Base-by-base conservation (phyloP, 2,113 vertebrate species). In the Serilophus lunatus region DNA sequence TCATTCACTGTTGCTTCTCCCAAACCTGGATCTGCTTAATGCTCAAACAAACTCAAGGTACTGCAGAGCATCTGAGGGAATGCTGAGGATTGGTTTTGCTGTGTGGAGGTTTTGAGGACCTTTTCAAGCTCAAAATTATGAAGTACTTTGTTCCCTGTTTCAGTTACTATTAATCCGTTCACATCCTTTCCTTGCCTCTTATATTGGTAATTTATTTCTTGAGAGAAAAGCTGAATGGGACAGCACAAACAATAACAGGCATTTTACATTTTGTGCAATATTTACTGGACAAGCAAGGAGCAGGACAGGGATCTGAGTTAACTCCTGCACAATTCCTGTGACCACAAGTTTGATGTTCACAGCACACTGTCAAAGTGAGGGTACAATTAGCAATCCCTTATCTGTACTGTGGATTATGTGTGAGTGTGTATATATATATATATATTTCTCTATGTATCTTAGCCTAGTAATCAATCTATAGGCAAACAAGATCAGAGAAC, bases 361-460 rank as follows among this genome's bases (percentile, higher is more conserved):
- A n/a, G n/a, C n/a, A n/a, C n/a, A n/a, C n/a, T n/a, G n/a, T n/a
- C n/a, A n/a, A n/a, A n/a, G n/a, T 2, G 2, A 35, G 44, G 7
- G 11, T 15, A 2, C 7, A 33, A 15, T 7, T 31, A 45, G 19
- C 9, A 71, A 40, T n/a, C 18, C 53, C 35, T 45, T 12, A 12
- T 9, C 14, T 45, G 5, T 42, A 2, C 18, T 22, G 1, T 12
- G 8, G 13, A 10, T 33, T 16, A 71, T 42, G 40, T 42, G 42
- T 44, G 42, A 16, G 0, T 16, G 7, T 57, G 33, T 42, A 3
- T 31, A 0, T 12, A 1, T 59, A 20, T 35, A 2, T 4, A 3
- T 17, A 3, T 33, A 18, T 23, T 18, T 82, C 44, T 19, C 18
- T 35, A 11, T 2, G 5, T 9, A 29, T 38, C 11, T 8, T 64